Evolutionary conservation across 1,140 invertebrate species (phyloP), one percentile per base, ranked within the genome.

Genomic region (Hormaphis cornu): DNA sequence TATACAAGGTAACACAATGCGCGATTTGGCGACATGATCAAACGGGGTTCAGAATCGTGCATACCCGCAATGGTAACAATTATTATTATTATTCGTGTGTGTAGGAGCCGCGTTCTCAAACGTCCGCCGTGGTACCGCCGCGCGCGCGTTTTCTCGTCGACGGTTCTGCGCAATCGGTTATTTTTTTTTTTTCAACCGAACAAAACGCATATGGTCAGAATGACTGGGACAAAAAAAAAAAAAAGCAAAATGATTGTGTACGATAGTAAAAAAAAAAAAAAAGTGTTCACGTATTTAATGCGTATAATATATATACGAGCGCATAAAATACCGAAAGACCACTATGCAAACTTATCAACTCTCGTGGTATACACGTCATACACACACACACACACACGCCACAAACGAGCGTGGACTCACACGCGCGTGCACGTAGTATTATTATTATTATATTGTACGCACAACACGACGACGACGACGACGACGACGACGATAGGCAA

Each of bases 301-400:
- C n/a, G 8, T 10, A 40, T 58, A 59, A 59, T 28, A 58, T 37
- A 37, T 42, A 3, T 30, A 14, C 20, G 20, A 22, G 18, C 44
- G 61, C 44, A 33, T 30, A 48, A 66, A 66, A 46, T 48, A 30
- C 26, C 12, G 44, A 33, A 66, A 26, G 42, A 66, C 61, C 61
- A 66, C 40, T 66, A 66, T 48, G 61, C 61, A 50, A 66, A 66
- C 61, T 66, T 66, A 48, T 50, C 61, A 33, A 66, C 61, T 66
- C 44, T 46, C n/a, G n/a, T n/a, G n/a, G 35, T 18, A 28, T 56
- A 35, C 35, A 40, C 18, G 5, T 8, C 59, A 1, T 42, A 20
- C 24, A 10, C 40, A 69, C 26, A 28, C 48, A 50, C 52, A 54
- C 52, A 54, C 52, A 54, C 52, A 22, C 52, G 26, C 52, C 48